Conservation (phyloP, 1,140 invertebrate genomes). For the Heliconius eleuchia region DNA sequence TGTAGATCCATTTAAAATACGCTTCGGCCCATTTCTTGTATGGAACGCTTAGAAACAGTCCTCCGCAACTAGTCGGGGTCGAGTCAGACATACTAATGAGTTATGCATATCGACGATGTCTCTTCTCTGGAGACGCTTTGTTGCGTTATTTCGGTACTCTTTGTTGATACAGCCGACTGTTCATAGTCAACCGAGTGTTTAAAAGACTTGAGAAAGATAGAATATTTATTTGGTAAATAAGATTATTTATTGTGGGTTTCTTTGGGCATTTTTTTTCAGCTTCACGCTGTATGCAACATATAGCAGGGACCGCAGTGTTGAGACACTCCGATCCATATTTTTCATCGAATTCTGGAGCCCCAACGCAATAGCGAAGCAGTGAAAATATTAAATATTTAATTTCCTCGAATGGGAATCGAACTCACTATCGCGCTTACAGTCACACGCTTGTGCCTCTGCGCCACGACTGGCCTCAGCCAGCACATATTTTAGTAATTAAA, state of each 20-base stretch:
- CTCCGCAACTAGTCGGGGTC: background rate
- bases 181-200: background rate
- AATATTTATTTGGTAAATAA: background rate
- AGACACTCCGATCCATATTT: background rate
- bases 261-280: no score
- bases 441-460: background rate
- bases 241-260: no score
- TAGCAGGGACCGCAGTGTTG: background rate
- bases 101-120: conserved; percentile 23
- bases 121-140: conserved; percentile 38
- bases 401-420: background rate
- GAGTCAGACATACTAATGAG: conserved; percentile 35
- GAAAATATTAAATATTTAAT: background rate
- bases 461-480: background rate
- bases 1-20: background rate
- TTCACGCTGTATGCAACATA: no score
- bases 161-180: conserved; percentile 14
- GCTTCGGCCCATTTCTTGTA: background rate
- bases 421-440: background rate
- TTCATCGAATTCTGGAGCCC: background rate
- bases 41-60: conserved; percentile 16
- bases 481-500: no score
- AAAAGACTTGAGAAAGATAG: background rate
- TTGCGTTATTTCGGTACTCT: conserved; percentile 30
- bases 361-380: background rate